Evolutionary conservation across 1,140 invertebrate species (phyloP), one percentile per base, ranked within the genome.

Genomic region (Trachelipus rathkii): DNA sequence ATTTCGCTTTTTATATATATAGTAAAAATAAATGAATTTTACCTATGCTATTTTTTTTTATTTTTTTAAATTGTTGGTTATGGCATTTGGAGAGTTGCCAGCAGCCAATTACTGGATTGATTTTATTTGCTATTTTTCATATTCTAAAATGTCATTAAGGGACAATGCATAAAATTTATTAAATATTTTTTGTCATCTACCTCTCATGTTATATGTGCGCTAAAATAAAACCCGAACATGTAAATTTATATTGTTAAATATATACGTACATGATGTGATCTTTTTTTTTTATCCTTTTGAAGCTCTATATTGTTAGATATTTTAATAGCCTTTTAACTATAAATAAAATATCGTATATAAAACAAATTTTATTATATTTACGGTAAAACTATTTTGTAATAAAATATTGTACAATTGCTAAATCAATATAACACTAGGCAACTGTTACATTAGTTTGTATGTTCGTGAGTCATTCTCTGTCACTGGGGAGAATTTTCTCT

Each of bases 391-490:
- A 60, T 19, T 15, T 15, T 60, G 50, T 15, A 15, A 19, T 60
- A 60, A 19, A 60, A 60, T 60, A 33, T 33, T 33, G 33, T 33
- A 33, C 33, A 33, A 33, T 60, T 60, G 50, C 11, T 60, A 60
- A 60, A 60, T 60, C 50, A 60, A 60, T 60, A 60, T 60, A 60
- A 60, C 50, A 60, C 50, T 60, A 60, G 50, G 50, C 50, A 60
- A 60, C 50, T 60, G 50, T 60, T 15, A 60, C 50, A 60, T 60
- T 13, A 15, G 50, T 60, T 13, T 60, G 50, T 60, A 19, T 60
- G 50, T 60, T 60, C 50, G 50, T 60, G 19, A 60, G 50, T 60
- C 50, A 60, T 60, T 60, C 50, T 60, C 50, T 19, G 50, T 60
- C 50, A 60, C 50, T 60, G 50, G 50, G 50, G 50, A 60, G 50